Conservation (phyloP, 1,140 invertebrate genomes). For the Akabosia matsudoensis region DNA sequence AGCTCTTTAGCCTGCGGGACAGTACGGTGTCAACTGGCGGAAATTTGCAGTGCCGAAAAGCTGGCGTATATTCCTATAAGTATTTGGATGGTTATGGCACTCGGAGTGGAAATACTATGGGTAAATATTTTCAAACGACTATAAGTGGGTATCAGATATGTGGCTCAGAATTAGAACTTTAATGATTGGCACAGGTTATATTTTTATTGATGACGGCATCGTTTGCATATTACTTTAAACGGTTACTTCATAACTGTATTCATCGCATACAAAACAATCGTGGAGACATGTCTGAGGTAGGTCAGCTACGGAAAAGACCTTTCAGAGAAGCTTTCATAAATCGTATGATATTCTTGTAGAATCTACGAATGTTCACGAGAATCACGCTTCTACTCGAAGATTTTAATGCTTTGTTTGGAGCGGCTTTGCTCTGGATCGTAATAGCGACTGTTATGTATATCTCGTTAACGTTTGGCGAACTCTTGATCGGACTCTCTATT, state of each 20-base stretch:
- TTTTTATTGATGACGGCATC: not conserved
- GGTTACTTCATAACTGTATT: not conserved
- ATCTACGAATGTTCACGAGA: not conserved
- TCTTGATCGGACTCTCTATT: not conserved
- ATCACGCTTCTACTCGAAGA: not conserved
- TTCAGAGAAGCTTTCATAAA: not conserved
- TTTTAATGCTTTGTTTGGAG: not conserved
- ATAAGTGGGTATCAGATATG: not conserved
- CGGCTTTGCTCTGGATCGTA: not conserved
- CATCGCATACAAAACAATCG: not conserved
- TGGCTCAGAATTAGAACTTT: not conserved
- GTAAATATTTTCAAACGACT: not conserved
- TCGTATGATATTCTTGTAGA: not conserved
- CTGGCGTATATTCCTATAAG: not conserved
- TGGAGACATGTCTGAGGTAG: not conserved
- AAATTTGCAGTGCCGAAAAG: not conserved
- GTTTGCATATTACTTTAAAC: not conserved
- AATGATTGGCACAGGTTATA: not conserved
- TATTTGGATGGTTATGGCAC: not conserved
- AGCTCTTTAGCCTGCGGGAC: too few species aligned
- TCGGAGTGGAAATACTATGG: not conserved
- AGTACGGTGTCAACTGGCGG: not conserved
- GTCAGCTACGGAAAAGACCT: not conserved
- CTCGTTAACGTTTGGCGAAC: not conserved
- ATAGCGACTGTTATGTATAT: not conserved